These are phyloP conservation scores for Corythornis leucogaster DNA, from an alignment of 2,797 vertebrate genomes.

Conservation along the genomic window DNA sequence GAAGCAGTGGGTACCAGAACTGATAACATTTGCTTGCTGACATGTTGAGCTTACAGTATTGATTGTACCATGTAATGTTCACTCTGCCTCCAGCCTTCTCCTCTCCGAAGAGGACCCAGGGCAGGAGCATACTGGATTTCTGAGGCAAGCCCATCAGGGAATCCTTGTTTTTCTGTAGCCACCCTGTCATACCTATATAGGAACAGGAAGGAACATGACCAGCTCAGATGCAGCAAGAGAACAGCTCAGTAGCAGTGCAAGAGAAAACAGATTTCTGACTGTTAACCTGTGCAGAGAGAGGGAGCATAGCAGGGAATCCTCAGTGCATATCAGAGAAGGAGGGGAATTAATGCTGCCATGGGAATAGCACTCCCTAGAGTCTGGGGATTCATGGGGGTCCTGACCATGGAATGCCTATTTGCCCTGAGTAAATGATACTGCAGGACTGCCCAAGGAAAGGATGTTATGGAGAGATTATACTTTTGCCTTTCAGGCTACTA, in stretches of 20 bases:
- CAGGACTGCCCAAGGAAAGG: not conserved
- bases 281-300: not conserved
- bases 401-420: not conserved
- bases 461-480: not conserved
- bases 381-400: not conserved
- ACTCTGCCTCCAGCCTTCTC: conserved; percentile 62
- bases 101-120: conserved; percentile 77
- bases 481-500: not conserved
- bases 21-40: rapidly evolving
- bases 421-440: not conserved
- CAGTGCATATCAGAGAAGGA: not conserved
- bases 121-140: conserved; percentile 69
- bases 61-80: not conserved
- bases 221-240: not conserved
- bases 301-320: not conserved
- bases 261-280: not conserved
- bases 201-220: not conserved
- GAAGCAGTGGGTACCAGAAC: not conserved
- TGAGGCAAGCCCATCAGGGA: conserved; percentile 77
- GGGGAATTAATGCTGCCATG: not conserved
- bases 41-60: not conserved
- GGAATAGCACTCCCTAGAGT: not conserved
- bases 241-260: not conserved
- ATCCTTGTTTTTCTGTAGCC: conserved; percentile 82
- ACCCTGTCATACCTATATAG: conserved; percentile 71